Evolutionary conservation across 35 echinoderm and acorn worm genomes (phyloP).

Genomic region (Acanthaster planci): DNA sequence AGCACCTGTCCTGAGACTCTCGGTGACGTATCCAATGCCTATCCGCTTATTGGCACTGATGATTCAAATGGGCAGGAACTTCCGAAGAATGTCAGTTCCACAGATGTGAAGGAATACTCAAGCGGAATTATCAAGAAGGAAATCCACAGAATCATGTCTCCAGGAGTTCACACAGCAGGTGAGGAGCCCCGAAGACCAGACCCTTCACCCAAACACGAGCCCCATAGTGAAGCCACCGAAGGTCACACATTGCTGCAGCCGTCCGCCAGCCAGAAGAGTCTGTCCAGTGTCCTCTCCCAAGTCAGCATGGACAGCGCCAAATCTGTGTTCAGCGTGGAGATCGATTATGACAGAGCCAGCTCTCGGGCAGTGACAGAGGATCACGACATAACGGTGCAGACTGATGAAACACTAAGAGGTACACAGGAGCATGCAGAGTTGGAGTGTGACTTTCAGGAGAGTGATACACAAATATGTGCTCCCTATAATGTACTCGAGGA

Average conservation of each 20-base stretch:
- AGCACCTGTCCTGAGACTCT: neutral
- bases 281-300: slow-evolving; percentile 75
- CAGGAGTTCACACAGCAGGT: neutral
- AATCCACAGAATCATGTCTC: too few relatives aligned
- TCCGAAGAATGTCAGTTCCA: neutral
- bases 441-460: too few relatives aligned
- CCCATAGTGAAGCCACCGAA: neutral
- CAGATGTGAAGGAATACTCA: neutral
- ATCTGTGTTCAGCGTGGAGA: slow-evolving; percentile 69
- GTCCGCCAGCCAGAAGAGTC: slow-evolving; percentile 63
- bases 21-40: neutral
- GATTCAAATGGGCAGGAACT: neutral
- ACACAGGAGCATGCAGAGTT: neutral
- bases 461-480: too few relatives aligned
- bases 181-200: neutral
- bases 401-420: neutral
- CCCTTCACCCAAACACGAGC: neutral
- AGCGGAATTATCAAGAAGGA: too few relatives aligned
- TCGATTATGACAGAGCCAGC: neutral
- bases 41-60: neutral
- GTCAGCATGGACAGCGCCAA: slow-evolving; percentile 64
- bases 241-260: neutral
- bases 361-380: neutral
- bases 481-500: neutral
- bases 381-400: slow-evolving; percentile 5